A percentile compares a stretch with the other conserved stretches of the same genome.
phyloP scores from a whole-genome alignment of 1,140 invertebrate genomes.

The Sogatella furcifera region DNA sequence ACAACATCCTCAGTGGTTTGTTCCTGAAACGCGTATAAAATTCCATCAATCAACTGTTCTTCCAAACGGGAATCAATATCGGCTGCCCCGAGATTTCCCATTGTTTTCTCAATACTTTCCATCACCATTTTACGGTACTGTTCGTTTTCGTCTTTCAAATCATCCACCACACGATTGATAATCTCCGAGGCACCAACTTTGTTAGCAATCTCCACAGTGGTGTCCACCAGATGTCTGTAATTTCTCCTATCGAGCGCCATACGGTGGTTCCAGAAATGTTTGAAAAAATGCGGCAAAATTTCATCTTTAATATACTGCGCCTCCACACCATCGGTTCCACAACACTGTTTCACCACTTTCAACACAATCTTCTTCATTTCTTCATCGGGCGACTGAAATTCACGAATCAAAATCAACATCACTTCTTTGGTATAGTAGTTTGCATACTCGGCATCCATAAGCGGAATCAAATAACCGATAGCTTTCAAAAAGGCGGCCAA shows the following conservation, averaged over 20 bases:
- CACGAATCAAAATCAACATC: constrained; percentile 97
- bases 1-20: constrained; percentile 99
- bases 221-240: constrained; percentile 96
- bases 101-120: constrained; percentile 99
- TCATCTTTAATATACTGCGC: constrained; percentile 98
- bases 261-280: constrained; percentile 99
- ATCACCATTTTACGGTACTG: constrained; percentile 99
- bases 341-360: constrained; percentile 99
- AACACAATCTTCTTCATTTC: constrained; percentile 99
- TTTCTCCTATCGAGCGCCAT: constrained; percentile 98
- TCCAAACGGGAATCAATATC: constrained; percentile 96
- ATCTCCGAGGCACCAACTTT: constrained; percentile 99
- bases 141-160: constrained; percentile 99
- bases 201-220: constrained; percentile 99
- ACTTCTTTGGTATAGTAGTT: constrained; percentile 99
- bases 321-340: constrained; percentile 98
- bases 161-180: constrained; percentile 95
- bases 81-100: constrained; percentile 92
- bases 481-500: constrained; percentile 98
- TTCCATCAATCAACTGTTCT: constrained; percentile 98
- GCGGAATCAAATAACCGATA: constrained; percentile 96
- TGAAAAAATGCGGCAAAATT: constrained; percentile 97
- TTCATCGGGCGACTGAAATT: constrained; percentile 99
- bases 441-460: constrained; percentile 99
- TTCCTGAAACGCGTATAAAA: constrained; percentile 98